Percentiles rank a stretch among this genome's conserved stretches.
These are phyloP conservation scores for Chironomus tentans DNA, from an alignment of 2,888 invertebrate genomes.

Conservation along the genomic window DNA sequence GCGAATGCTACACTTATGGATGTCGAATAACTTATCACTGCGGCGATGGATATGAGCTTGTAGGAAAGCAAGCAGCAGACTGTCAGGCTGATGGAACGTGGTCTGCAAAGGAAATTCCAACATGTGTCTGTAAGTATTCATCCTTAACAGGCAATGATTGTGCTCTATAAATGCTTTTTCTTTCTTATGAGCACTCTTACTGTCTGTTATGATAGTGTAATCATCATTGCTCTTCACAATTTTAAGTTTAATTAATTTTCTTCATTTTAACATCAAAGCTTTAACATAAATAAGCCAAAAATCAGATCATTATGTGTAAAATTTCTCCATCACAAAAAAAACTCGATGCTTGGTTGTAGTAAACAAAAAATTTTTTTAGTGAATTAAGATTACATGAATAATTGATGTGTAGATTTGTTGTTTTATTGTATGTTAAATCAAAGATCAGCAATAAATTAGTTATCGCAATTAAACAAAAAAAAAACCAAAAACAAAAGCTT, in stretches of 20 bases:
- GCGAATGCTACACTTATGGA: constrained; percentile 83
- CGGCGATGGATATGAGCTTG: constrained; percentile 84
- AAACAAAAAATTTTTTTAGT: neutral
- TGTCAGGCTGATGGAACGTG: constrained; percentile 89
- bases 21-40: constrained; percentile 88
- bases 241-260: constrained; percentile 2
- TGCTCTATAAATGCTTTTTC: too few relatives aligned
- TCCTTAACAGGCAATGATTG: neutral
- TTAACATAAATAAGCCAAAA: constrained; percentile 5
- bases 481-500: neutral
- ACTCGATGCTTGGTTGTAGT: neutral
- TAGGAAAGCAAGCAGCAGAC: constrained; percentile 75
- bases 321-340: neutral
- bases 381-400: neutral
- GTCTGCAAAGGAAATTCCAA: constrained; percentile 81
- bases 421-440: constrained; percentile 9
- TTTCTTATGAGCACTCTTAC: too few relatives aligned
- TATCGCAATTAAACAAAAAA: constrained; percentile 29
- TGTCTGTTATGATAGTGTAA: too few relatives aligned
- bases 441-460: constrained; percentile 28
- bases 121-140: constrained; percentile 79
- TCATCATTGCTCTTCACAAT: neutral
- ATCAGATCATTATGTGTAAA: too few relatives aligned
- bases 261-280: neutral
- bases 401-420: constrained; percentile 23